phyloP scores from a whole-genome alignment of 2,888 invertebrate genomes.

The Sicus ferrugineus region DNA sequence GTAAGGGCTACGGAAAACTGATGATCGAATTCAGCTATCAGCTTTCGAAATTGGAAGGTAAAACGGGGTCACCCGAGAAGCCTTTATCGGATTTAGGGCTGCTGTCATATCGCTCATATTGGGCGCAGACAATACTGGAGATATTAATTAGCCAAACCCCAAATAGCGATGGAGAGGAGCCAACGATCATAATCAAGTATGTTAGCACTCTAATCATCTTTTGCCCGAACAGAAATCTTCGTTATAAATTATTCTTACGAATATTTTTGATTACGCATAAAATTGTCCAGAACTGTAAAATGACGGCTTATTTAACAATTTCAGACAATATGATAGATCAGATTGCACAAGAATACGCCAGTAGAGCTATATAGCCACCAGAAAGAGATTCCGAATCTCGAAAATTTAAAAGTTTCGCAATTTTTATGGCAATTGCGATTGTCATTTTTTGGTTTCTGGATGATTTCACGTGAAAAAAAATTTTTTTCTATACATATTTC shows the following conservation, averaged over 20 bases:
- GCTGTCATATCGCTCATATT: slow-evolving; percentile 95
- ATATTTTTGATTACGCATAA: too few relatives aligned
- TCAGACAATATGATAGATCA: too few relatives aligned
- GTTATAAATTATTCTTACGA: neutral
- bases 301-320: too few relatives aligned
- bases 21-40: slow-evolving; percentile 99
- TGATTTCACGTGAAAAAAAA: neutral
- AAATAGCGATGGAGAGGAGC: slow-evolving; percentile 87
- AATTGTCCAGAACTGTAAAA: too few relatives aligned
- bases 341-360: too few relatives aligned
- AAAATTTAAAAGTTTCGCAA: too few relatives aligned
- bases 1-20: slow-evolving; percentile 97
- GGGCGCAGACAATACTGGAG: slow-evolving; percentile 97
- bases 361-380: too few relatives aligned
- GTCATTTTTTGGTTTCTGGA: neutral
- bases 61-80: slow-evolving; percentile 98
- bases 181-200: slow-evolving; percentile 94
- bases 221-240: neutral
- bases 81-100: slow-evolving; percentile 96
- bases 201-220: slow-evolving; percentile 46
- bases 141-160: slow-evolving; percentile 89
- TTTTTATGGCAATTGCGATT: too few relatives aligned
- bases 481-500: neutral
- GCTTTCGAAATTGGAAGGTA: slow-evolving; percentile 95
- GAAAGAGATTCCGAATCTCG: too few relatives aligned